Conservation (phyloP, 2,113 vertebrate species). For the Psittacula cyanocephala region DNA sequence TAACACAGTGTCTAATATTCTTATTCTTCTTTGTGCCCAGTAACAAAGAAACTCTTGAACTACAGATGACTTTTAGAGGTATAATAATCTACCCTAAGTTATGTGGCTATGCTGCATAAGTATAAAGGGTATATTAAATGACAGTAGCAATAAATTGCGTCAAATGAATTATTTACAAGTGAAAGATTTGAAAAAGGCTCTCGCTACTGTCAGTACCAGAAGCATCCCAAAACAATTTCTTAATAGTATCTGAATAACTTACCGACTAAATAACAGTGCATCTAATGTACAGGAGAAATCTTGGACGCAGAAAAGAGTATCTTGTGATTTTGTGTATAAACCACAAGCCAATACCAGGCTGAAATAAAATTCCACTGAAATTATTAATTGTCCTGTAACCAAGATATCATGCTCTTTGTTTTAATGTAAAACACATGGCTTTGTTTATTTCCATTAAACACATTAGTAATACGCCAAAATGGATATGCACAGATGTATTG, state of each 20-base stretch:
- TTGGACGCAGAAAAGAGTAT: neutral
- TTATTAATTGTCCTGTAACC: constrained; percentile 4
- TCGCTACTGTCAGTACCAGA: neutral
- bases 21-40: neutral
- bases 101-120: neutral
- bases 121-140: neutral
- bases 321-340: constrained; percentile 13
- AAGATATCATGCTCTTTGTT: neutral
- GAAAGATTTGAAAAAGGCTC: neutral
- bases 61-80: neutral
- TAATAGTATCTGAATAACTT: neutral
- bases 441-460: constrained; percentile 49
- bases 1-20: neutral
- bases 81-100: neutral
- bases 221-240: neutral
- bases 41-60: neutral
- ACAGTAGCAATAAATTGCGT: neutral
- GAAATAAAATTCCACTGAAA: constrained; percentile 53
- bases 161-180: neutral
- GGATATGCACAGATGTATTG: neutral
- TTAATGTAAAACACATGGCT: constrained; percentile 52
- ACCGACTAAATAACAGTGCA: neutral
- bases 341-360: neutral
- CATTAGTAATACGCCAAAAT: constrained; percentile 20
- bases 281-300: neutral